phyloP scores from a whole-genome alignment of 53 echinoderm and acorn worm species.

The Holothuria leucospilota region DNA sequence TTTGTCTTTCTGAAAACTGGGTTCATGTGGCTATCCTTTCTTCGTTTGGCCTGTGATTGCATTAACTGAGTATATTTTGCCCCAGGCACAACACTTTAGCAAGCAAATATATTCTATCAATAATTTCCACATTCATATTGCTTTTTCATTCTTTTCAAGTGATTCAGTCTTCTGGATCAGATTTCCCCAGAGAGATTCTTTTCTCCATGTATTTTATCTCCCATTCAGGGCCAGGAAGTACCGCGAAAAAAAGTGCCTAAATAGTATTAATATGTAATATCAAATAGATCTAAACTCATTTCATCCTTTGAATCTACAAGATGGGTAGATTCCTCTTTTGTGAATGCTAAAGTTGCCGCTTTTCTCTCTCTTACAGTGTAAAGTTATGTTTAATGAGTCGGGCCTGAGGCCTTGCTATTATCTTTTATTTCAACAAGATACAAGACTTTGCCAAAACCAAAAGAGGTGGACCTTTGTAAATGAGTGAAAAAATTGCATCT shows the following conservation, averaged over 20 bases:
- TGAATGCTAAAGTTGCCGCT: slow-evolving; percentile 40
- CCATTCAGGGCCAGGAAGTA: slow-evolving; percentile 1
- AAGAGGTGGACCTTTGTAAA: slow-evolving; percentile 36
- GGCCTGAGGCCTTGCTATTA: background rate
- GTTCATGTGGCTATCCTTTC: slow-evolving; percentile 10
- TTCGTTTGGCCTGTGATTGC: slow-evolving; percentile 23
- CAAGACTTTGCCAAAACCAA: background rate
- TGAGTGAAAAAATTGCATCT: slow-evolving; percentile 35
- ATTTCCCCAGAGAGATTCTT: slow-evolving; percentile 32
- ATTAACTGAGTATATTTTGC: slow-evolving; percentile 42
- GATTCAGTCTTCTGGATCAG: slow-evolving; percentile 24
- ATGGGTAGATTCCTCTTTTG: slow-evolving; percentile 36
- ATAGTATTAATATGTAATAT: slow-evolving; percentile 24
- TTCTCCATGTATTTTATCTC: slow-evolving; percentile 18
- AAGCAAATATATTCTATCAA: slow-evolving; percentile 47
- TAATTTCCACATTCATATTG: slow-evolving; percentile 45
- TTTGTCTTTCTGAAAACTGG: background rate
- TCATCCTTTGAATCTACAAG: background rate
- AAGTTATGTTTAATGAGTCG: slow-evolving; percentile 28
- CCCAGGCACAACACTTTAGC: slow-evolving; percentile 42
- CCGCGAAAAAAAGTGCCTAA: slow-evolving; percentile 2
- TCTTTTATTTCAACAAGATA: background rate
- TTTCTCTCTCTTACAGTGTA: background rate
- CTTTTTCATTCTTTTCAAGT: slow-evolving; percentile 36
- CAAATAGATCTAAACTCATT: slow-evolving; percentile 21